Evolutionary conservation across 1,140 invertebrate genomes (phyloP), one percentile per base, ranked within the genome.

Genomic region (Brachionus calyciflorus): DNA sequence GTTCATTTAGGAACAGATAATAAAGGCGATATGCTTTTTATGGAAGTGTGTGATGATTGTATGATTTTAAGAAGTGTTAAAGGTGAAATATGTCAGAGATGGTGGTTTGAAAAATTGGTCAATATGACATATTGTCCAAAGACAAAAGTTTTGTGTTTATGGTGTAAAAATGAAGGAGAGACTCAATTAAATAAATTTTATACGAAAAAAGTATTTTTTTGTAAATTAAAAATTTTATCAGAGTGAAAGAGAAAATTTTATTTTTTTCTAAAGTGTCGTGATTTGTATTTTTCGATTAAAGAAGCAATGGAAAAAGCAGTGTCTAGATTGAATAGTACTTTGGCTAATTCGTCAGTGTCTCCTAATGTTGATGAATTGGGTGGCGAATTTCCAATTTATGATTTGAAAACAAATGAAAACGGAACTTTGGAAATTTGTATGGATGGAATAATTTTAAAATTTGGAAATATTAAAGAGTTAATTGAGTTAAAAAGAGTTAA

Each of bases 71-170:
- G 96, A 76, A 93, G 93, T 48, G 91, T 93, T 12, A 93, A 91
- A 81, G 93, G 96, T 83, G 91, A 93, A 5, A 98, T 99, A 80
- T 91, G 96, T 57, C 96, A 99, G 83, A 88, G 84, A 30, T 99
- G 96, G 95, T 99, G 96, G 95, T 99, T 94, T 86, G 96, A 99
- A 83, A 88, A 95, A 68, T 87, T 99, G 24, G 94, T 99, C 10
- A 99, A 99, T 82, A 98, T 99, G 94, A 98, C 96, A 0, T 99
- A 96, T 84, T 96, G 94, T 80, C 97, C 96, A 0, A 98, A 98
- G 86, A 98, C 85, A 1, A 92, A 93, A 85, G 92, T 98, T 14
- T 87, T 99, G 55, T 99, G 96, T 86, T 88, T 99, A 49, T 99
- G 96, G 94, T 79, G 86, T 46, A 83, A 86, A 78, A 81, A 83